Evolutionary conservation across 2,797 vertebrate species (phyloP), one percentile per base, ranked within the genome.

Genomic region (Oryzias sinensis): DNA sequence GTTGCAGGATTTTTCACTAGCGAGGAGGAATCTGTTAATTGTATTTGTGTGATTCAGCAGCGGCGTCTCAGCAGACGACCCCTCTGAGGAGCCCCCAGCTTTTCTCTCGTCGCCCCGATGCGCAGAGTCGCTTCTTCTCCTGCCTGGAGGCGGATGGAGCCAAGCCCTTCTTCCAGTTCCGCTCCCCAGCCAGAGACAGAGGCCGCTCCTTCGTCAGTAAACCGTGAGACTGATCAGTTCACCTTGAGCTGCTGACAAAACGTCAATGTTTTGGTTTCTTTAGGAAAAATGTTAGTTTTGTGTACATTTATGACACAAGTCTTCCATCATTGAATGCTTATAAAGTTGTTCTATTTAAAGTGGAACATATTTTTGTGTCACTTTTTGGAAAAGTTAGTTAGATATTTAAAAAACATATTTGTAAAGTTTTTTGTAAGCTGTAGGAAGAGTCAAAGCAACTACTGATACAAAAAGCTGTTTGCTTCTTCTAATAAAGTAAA

Each of bases 81-180:
- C 83, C 89, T 40, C 74, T 61, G 58, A 77, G 75, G 17, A 91
- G 86, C 72, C 86, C 89, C 22, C 70, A 51, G 33, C 85, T 89
- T 59, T 63, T 77, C 54, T 67, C 70, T 16, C 5, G 29, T 22
- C 64, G 73, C 54, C 53, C 66, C 2, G 81, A 83, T 0, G 71
- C 58, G 6, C 88, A 89, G n/a, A 46, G 69, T 48, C 68, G 70
- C 41, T 79, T 90, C 68, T 91, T 91, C 78, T 85, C 84, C 56
- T 68, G 68, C 56, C 41, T 88, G 72, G 90, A 91, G 72, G 54
- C 68, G 0, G 89, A 91, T 0, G 68, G 70, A 58, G 49, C 62
- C n/a, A 89, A 79, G 51, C 72, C 47, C 42, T 92, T 92, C 79
- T 92, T 93, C 83, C 87, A 89, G 58, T 84, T 91, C 75, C 86